Evolutionary conservation across 2,888 invertebrate genomes (phyloP), one percentile per base, ranked within the genome.

Genomic region (Ophion obscuratus): DNA sequence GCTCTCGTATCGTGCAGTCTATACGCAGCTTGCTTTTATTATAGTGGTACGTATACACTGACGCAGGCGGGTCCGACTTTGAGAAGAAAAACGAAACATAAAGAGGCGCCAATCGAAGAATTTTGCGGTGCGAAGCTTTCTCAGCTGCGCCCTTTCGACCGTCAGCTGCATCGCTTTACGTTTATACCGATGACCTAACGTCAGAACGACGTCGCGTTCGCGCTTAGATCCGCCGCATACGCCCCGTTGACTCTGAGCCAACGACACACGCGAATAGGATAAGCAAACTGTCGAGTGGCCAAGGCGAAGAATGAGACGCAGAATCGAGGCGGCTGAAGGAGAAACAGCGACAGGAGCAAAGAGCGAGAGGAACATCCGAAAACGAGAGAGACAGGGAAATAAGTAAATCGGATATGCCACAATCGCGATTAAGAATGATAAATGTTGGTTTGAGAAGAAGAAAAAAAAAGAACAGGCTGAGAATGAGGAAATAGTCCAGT

Each of bases 1-100:
- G 78, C 71, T 64, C 36, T 76, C 47, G 57, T 62, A 20, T 67
- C 17, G 31, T 53, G 64, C 53, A 57, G 40, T 31, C 14, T 62
- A 40, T 83, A 66, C 66, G 40, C 31, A 67, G 61, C 62, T 73
- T 73, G 74, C 57, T 83, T 85, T 80, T 85, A 79, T 83, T 76
- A 79, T 47, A 78, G 77, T 59, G 53, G 80, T 59, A 44, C 68
- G 53, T 40, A 47, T n/a, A 70, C 68, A 53, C 20, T 11, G n/a
- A 62, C 77, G 17, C 10, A 53, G 40, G 36, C 27, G 31, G 31
- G 20, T 66, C 36, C 27, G 64, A 64, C 44, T 27, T 31, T 27
- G 1, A 31, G 31, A 31, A 31, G 2, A 31, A 59, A n/a, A 57
- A 24, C 24, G 24, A 24, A 27, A 20, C 36, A 0, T 5, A 40